Base-by-base conservation (phyloP, 1,140 invertebrate species). In the Tetramorium parvispinum region DNA sequence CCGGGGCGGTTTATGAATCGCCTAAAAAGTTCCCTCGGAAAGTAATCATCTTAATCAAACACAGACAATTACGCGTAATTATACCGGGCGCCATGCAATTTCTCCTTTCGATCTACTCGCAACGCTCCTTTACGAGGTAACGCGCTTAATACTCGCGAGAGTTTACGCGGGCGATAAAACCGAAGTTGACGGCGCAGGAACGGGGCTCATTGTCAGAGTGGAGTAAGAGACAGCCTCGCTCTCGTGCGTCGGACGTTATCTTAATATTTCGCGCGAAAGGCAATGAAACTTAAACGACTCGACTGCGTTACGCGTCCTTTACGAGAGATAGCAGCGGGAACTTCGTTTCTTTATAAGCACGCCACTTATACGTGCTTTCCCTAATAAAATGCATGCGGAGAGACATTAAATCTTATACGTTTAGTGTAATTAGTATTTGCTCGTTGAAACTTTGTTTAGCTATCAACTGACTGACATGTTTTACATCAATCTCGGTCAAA, bases 11-110 rank as follows among this genome's bases (percentile, higher is more conserved):
- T 78, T 78, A 27, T 32, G 49, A 81, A 55, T 21, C 78, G 16
- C 46, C 21, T 81, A 51, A 40, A 53, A 68, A 49, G 32, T 61
- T 77, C 81, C 51, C 70, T 68, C 61, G 61, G 53, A 63, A 63
- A 59, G 55, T 85, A 88, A 77, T 73, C 63, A 68, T 49, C 49
- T 77, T 88, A 88, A 89, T 89, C 87, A 85, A 75, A 89, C 76
- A 32, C 65, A 82, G 71, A 76, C 77, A 88, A 88, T 88, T 75
- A 88, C 70, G 61, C 53, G 70, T 70, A 85, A 87, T 87, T 87
- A 85, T 76, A 57, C 46, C 46, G 37, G 13, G 55, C 55, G 40
- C 55, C 32, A 21, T 13, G 53, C 40, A 83, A 85, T 59, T 82
- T 85, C 85, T 75, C 87, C 61, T 88, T 82, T 70, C 73, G 86